Conservation (phyloP, 2,888 invertebrate species). For the Cheilosia pagana region DNA sequence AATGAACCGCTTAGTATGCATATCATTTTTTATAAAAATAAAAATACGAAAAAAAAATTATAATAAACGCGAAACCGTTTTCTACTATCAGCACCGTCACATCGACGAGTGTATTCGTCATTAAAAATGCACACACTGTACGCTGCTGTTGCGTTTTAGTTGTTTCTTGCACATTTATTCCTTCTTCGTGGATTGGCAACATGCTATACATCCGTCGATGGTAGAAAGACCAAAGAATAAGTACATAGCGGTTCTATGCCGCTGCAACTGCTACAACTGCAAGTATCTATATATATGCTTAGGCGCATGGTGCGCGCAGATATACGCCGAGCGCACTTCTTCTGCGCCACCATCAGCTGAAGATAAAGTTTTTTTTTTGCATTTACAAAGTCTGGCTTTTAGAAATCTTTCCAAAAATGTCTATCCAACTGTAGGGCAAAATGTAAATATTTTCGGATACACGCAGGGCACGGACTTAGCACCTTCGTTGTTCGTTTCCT, state of each 20-base stretch:
- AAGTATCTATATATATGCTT: not conserved
- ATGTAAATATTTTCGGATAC: conserved; percentile 20
- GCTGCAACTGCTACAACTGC: conserved; percentile 31
- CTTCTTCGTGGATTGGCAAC: conserved; percentile 36
- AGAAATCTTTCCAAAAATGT: conserved; percentile 32
- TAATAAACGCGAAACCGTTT: conserved; percentile 62
- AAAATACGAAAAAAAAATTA: not conserved
- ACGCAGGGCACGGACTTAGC: conserved; percentile 47
- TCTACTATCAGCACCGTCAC: conserved; percentile 65
- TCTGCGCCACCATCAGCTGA: conserved; percentile 11
- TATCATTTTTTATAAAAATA: conserved; percentile 50
- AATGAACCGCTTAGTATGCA: conserved; percentile 72
- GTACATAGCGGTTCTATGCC: conserved; percentile 71
- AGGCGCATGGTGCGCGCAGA: conserved; percentile 28
- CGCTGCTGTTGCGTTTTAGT: conserved; percentile 26
- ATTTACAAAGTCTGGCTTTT: conserved; percentile 19
- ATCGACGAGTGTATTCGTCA: conserved; percentile 49
- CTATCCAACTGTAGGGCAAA: conserved; percentile 12
- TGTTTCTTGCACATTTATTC: conserved; percentile 40
- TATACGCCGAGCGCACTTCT: conserved; percentile 1
- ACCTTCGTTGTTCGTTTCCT: conserved; percentile 36
- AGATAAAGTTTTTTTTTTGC: not conserved
- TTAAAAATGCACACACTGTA: conserved; percentile 58
- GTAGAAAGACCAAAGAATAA: conserved; percentile 49
- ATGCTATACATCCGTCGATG: conserved; percentile 53